Evolutionary conservation across 30 jellyfish, hydroid and myxozoan genomes (phyloP), one percentile per base, ranked within the genome.

Genomic region (Aurelia coerulea): DNA sequence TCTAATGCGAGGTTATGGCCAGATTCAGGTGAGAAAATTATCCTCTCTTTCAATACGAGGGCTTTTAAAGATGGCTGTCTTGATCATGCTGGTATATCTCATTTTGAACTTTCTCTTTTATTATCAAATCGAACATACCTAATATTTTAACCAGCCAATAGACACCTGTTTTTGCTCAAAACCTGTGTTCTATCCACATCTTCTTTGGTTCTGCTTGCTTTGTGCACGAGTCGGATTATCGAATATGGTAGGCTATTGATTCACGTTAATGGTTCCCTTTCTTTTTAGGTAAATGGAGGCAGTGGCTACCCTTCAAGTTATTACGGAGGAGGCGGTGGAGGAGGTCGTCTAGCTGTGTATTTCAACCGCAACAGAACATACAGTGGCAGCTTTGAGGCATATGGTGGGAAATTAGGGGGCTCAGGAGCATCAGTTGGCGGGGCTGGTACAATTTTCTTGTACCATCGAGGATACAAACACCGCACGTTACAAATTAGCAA

Each of bases 321-420:
- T 31, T 29, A 62, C 81, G 94, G 94, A 74, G 94, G 94, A 18
- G 94, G 94, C 33, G 94, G 94, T 3, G 83, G 94, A 33, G 94
- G 94, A 41, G 94, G 94, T 16, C 88, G 94, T 19, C 54, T 85
- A 5, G 94, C 94, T 13, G 46, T 85, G 16, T 85, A 85, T 56
- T 85, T 85, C 83, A 19, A 74, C 41, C 67, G 84, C 66, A 85
- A 85, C 75, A 74, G 81, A 85, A 85, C 94, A 23, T 85, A 19
- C 74, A 85, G 94, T 64, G 94, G 94, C 68, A 73, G 88, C 67
- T 85, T 85, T 64, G 94, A 85, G 56, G 94, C 94, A 1, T 85
- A 85, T 54, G 94, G 94, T 41, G 94, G 94, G 46, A 85, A 66
- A 58, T 83, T 67, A 37, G 94, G 88, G 32, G 94, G 94, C 1